A percentile compares a stretch with the other conserved stretches of the same genome.
phyloP scores from a whole-genome alignment of 2,888 invertebrate genomes.

The Junonia oenone region DNA sequence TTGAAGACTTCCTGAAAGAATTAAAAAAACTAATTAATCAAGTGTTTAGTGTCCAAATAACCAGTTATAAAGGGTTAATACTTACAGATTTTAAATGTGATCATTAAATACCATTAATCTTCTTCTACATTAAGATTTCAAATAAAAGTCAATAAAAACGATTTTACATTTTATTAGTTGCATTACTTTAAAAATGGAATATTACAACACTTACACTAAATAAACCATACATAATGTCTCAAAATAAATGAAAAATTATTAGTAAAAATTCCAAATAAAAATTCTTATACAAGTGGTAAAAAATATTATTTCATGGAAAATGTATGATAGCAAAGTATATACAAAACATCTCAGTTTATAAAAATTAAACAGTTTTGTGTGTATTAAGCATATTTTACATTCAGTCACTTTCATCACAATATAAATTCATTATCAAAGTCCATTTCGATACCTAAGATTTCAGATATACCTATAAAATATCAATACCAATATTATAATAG shows the following conservation, averaged over 20 bases:
- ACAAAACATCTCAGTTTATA: conserved; percentile 43
- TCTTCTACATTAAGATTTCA: background rate
- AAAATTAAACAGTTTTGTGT: conserved; percentile 38
- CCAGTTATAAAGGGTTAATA: conserved; percentile 1
- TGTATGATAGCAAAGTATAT: conserved; percentile 55
- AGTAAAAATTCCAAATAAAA: conserved; percentile 47
- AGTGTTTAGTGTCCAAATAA: background rate
- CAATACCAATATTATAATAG: conserved; percentile 26
- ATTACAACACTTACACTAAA: conserved; percentile 62
- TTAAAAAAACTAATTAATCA: background rate
- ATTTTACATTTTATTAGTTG: conserved; percentile 65
- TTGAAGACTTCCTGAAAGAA: conserved; percentile 5
- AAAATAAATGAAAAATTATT: conserved; percentile 62
- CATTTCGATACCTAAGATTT: conserved; percentile 52
- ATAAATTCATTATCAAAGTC: conserved; percentile 47
- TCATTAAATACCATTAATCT: background rate
- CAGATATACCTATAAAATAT: conserved; percentile 34
- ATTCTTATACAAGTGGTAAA: conserved; percentile 43
- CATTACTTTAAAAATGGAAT: conserved; percentile 70
- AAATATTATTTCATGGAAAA: conserved; percentile 45
- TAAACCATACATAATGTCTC: conserved; percentile 54
- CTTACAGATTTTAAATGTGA: conserved; percentile 10
- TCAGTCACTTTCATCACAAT: conserved; percentile 69
- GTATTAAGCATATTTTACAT: conserved; percentile 38
- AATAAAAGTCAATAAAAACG: conserved; percentile 43